These are phyloP conservation scores for Lucifuga dentata DNA, from an alignment of 2,113 vertebrate species.

Conservation along the genomic window DNA sequence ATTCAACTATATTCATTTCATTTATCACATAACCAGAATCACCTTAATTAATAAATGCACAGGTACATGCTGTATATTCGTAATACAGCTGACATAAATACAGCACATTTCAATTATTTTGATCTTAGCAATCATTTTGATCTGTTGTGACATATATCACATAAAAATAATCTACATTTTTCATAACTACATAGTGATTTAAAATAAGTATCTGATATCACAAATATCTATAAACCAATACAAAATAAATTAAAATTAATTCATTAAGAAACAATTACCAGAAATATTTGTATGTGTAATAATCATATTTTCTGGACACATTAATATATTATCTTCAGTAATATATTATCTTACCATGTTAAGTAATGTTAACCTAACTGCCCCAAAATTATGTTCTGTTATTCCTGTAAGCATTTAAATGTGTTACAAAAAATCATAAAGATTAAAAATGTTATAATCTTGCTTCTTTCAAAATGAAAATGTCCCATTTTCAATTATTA, in stretches of 20 bases:
- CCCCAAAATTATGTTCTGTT: neutral
- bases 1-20: neutral
- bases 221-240: neutral
- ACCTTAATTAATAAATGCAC: constrained; percentile 13
- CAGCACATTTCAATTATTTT: constrained; percentile 4
- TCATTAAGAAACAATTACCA: constrained; percentile 3
- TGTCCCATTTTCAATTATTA: constrained; percentile 18
- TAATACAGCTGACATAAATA: constrained; percentile 2
- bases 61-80: constrained; percentile 7
- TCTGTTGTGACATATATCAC: neutral
- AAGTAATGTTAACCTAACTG: neutral
- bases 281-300: constrained; percentile 8
- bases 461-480: constrained; percentile 33
- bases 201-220: constrained; percentile 4
- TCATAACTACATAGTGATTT: neutral
- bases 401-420: constrained; percentile 14
- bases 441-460: neutral
- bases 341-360: neutral
- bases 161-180: constrained; percentile 9
- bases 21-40: constrained; percentile 6
- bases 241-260: neutral
- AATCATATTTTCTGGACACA: constrained; percentile 8
- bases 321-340: neutral
- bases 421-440: neutral
- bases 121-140: constrained; percentile 6